Conservation (phyloP, 2,888 invertebrate genomes). For the Heterodera filipjevi region DNA sequence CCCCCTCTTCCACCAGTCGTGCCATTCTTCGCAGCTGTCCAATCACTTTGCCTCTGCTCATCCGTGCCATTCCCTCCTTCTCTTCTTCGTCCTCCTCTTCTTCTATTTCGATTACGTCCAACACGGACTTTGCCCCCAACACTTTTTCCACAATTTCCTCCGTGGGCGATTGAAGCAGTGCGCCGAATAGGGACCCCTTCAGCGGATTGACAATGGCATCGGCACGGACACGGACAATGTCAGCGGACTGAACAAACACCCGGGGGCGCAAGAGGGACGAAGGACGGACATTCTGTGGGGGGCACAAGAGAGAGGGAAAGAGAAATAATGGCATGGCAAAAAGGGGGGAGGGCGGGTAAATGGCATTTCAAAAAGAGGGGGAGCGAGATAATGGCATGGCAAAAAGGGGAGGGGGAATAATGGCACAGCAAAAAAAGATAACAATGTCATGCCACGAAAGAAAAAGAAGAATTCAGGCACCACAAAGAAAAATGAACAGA, state of each 20-base stretch:
- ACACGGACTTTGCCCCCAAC: constrained; percentile 11
- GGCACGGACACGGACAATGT: constrained; percentile 5
- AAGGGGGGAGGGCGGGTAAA: too few species aligned
- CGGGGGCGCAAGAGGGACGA: background rate
- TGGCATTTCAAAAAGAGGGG: too few species aligned
- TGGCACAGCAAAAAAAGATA: too few species aligned
- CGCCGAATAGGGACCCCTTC: constrained; percentile 7
- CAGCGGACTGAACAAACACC: background rate
- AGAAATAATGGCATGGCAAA: too few species aligned
- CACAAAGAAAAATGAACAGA: too few species aligned
- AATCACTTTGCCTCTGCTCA: background rate
- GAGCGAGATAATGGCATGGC: too few species aligned
- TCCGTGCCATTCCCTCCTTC: background rate
- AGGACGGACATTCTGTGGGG: background rate
- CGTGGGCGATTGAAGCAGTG: background rate
- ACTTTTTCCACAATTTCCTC: constrained; percentile 10
- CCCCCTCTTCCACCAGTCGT: background rate
- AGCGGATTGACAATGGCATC: constrained; percentile 19
- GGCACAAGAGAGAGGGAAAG: too few species aligned
- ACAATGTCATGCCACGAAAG: too few species aligned
- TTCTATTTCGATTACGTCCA: constrained; percentile 19
- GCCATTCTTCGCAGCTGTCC: background rate
- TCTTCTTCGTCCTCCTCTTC: background rate
- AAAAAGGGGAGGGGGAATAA: too few species aligned
- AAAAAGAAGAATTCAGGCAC: too few species aligned